Conservation (phyloP, 2,797 vertebrate genomes). For the Alcedo atthis region DNA sequence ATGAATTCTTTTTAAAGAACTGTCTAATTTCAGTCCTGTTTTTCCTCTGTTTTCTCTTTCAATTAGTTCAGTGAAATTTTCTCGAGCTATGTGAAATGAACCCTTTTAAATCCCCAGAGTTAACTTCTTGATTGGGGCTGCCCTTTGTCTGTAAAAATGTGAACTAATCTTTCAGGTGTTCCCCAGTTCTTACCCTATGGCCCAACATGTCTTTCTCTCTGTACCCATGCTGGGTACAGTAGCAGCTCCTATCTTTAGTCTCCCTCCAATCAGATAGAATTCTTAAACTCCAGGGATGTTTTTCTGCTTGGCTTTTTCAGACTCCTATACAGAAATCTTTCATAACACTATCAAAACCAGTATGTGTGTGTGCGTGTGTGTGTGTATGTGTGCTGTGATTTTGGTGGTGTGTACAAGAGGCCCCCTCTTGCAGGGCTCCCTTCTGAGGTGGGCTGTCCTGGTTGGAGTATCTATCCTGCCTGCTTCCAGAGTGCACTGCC, state of each 20-base stretch:
- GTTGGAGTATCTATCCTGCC: accelerated
- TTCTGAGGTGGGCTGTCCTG: neutral
- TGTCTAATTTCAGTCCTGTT: neutral
- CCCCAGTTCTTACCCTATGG: accelerated
- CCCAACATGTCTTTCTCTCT: neutral
- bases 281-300: neutral
- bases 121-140: neutral
- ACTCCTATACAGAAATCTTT: neutral
- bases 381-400: neutral
- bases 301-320: neutral
- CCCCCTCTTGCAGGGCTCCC: neutral
- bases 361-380: too few species aligned
- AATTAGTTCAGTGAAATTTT: neutral
- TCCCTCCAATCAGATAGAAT: neutral
- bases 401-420: neutral
- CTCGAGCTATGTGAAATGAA: neutral
- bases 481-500: neutral
- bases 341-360: neutral
- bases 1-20: constrained; percentile 34
- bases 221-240: neutral
- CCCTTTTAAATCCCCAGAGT: neutral
- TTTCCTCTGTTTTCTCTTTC: neutral
- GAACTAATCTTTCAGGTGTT: neutral
- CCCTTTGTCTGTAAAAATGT: neutral
- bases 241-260: neutral